Percentiles rank a stretch among this genome's conserved stretches.
These are phyloP conservation scores for Phrynocephalus forsythii DNA, from an alignment of 2,797 vertebrate species.

Conservation along the genomic window DNA sequence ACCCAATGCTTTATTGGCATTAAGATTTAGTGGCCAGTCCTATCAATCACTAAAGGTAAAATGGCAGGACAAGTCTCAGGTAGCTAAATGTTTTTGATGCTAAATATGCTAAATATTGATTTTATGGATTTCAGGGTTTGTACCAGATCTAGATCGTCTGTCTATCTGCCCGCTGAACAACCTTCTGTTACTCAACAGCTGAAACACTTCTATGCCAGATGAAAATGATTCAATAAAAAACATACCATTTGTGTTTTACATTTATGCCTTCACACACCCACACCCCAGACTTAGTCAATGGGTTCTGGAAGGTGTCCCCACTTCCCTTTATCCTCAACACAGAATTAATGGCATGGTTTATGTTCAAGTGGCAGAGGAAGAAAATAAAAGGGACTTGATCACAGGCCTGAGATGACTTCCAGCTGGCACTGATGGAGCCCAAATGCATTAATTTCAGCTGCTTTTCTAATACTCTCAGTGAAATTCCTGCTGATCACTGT, in stretches of 20 bases:
- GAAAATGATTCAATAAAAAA: background rate
- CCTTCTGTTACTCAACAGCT: background rate
- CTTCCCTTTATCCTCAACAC: background rate
- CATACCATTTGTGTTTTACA: background rate
- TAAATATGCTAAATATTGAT: background rate
- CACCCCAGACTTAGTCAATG: background rate
- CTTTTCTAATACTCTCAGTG: background rate
- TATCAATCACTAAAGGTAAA: background rate
- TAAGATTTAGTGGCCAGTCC: background rate
- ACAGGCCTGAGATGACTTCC: conserved; percentile 13
- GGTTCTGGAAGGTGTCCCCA: background rate
- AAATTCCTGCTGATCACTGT: background rate
- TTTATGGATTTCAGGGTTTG: background rate
- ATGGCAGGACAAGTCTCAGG: background rate
- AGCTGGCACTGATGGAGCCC: background rate
- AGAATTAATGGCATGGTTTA: conserved; percentile 3
- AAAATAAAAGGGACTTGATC: conserved; percentile 12
- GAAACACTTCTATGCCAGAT: background rate
- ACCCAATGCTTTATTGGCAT: background rate
- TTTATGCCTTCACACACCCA: background rate
- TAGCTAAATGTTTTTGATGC: background rate
- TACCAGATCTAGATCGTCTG: background rate
- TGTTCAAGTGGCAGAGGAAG: conserved; percentile 3
- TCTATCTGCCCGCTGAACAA: background rate
- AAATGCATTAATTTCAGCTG: conserved; percentile 11